Conservation (phyloP, 2,888 invertebrate genomes). For the Lochmaea crataegi region DNA sequence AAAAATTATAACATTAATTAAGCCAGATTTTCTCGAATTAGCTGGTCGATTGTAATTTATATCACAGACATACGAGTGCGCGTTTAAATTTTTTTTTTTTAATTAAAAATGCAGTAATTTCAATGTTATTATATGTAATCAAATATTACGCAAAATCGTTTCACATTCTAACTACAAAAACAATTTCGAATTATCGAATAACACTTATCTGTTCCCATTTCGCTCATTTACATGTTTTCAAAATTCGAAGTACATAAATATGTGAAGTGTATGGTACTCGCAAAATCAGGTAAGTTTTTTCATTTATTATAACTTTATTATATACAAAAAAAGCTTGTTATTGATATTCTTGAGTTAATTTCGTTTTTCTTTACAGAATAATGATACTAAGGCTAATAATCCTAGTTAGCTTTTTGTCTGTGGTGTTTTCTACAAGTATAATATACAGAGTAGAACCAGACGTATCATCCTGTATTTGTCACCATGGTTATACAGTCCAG, state of each 20-base stretch:
- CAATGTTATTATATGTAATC: neutral
- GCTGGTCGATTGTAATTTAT: neutral
- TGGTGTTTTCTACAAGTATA: neutral
- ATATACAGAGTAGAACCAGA: conserved; percentile 11
- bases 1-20: neutral
- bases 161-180: conserved; percentile 5
- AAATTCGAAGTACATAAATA: neutral
- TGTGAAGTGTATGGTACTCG: neutral
- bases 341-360: neutral
- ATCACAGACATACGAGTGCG: no score
- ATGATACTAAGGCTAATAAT: neutral
- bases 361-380: neutral
- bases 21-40: neutral
- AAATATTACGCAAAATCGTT: neutral
- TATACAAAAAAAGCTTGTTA: neutral
- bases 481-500: conserved; percentile 15
- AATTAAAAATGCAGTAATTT: neutral
- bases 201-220: neutral
- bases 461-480: conserved; percentile 14
- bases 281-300: neutral
- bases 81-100: neutral
- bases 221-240: neutral
- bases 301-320: neutral
- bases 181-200: neutral
- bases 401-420: neutral